phyloP scores from a whole-genome alignment of 1,140 invertebrate genomes.

The Megalonaias nervosa region DNA sequence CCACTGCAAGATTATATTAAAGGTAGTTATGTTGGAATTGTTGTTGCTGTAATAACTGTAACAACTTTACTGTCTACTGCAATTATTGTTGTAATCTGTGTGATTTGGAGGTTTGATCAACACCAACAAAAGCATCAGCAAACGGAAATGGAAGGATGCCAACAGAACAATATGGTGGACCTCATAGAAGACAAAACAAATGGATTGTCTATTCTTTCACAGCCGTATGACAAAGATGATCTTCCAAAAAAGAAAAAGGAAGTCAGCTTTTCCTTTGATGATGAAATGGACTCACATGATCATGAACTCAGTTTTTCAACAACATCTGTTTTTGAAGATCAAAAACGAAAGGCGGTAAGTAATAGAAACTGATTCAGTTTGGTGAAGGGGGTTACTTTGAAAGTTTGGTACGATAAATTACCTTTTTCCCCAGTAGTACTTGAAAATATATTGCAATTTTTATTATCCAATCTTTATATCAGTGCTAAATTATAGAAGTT shows the following conservation, averaged over 20 bases:
- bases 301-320: no score
- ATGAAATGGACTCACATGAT: neutral
- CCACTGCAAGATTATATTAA: constrained; percentile 7
- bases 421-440: no score
- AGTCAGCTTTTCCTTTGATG: constrained; percentile 51
- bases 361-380: no score
- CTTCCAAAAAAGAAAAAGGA: constrained; percentile 49
- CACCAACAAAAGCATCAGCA: constrained; percentile 17
- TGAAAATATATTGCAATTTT: no score
- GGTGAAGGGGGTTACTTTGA: no score
- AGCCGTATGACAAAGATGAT: constrained; percentile 29
- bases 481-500: no score
- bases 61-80: constrained; percentile 55
- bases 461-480: no score
- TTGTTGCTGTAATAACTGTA: constrained; percentile 52
- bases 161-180: constrained; percentile 35
- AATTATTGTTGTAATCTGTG: constrained; percentile 54
- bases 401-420: no score
- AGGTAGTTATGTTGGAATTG: constrained; percentile 55
- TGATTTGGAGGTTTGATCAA: constrained; percentile 46
- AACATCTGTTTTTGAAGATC: no score
- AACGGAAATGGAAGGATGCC: constrained; percentile 27
- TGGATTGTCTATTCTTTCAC: constrained; percentile 13
- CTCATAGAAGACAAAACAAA: constrained; percentile 24
- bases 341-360: no score